Percentiles rank a stretch among this genome's conserved stretches.
Evolutionary conservation across 2,113 vertebrate genomes (phyloP).

Genomic region (Neogale vison): DNA sequence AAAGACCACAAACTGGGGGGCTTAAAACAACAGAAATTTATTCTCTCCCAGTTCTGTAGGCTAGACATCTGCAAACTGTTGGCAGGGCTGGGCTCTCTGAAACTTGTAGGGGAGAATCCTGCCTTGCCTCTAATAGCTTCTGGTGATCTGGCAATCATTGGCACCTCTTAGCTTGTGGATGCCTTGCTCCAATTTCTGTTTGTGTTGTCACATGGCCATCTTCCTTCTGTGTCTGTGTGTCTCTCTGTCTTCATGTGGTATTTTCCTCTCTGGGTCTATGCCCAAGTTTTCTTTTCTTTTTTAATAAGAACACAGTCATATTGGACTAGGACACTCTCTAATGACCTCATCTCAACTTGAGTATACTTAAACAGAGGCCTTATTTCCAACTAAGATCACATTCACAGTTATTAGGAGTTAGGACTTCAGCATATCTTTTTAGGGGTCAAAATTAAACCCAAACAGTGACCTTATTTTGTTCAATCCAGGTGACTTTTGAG

Average conservation of each 20-base stretch:
- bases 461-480: neutral
- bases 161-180: neutral
- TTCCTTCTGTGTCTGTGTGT: neutral
- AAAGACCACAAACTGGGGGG: neutral
- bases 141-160: neutral
- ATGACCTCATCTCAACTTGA: neutral
- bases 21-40: constrained; percentile 8
- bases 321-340: neutral
- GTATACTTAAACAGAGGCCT: neutral
- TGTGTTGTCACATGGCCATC: neutral
- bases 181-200: neutral
- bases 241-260: neutral
- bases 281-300: neutral
- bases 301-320: neutral
- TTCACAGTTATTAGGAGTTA: neutral
- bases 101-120: neutral
- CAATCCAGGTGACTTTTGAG: neutral
- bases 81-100: neutral
- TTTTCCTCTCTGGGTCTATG: neutral
- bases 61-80: neutral
- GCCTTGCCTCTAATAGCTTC: neutral
- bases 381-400: neutral
- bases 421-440: neutral
- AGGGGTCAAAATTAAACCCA: neutral
- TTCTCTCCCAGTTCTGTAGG: neutral